phyloP scores from a whole-genome alignment of 2,797 vertebrate species.

The Danio choprae region DNA sequence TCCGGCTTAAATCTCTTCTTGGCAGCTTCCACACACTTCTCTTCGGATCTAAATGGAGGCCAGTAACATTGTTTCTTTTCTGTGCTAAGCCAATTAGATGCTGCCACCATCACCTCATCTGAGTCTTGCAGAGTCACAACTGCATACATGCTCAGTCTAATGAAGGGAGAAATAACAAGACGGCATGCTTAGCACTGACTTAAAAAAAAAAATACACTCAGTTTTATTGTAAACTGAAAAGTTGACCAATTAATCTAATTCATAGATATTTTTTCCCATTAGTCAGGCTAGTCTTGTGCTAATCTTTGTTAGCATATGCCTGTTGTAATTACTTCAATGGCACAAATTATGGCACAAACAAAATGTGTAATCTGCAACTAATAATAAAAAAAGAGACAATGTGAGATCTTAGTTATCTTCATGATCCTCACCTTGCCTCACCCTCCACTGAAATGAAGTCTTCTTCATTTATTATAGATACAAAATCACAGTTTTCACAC shows the following conservation, averaged over 20 bases:
- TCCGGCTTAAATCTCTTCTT: background rate
- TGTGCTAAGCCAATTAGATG: background rate
- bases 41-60: conserved; percentile 15
- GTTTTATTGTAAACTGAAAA: background rate
- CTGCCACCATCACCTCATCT: background rate
- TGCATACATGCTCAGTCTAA: conserved; percentile 23
- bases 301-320: too few relatives aligned
- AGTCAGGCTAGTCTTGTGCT: too few relatives aligned
- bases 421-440: background rate
- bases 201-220: background rate
- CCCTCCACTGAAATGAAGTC: background rate
- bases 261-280: too few relatives aligned
- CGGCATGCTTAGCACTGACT: background rate
- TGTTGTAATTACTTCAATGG: too few relatives aligned
- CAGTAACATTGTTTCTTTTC: conserved; percentile 15
- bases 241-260: background rate
- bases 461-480: too few relatives aligned
- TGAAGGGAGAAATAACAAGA: background rate
- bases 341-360: too few relatives aligned
- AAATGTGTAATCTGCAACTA: too few relatives aligned
- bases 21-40: background rate
- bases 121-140: conserved; percentile 22
- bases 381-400: too few relatives aligned
- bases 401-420: background rate
- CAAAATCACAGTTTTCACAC: background rate